Percentiles rank a stretch among this genome's conserved stretches.
These are phyloP conservation scores for Caenorhabditis wallacei DNA, from an alignment of 2,888 invertebrate genomes.

Conservation along the genomic window DNA sequence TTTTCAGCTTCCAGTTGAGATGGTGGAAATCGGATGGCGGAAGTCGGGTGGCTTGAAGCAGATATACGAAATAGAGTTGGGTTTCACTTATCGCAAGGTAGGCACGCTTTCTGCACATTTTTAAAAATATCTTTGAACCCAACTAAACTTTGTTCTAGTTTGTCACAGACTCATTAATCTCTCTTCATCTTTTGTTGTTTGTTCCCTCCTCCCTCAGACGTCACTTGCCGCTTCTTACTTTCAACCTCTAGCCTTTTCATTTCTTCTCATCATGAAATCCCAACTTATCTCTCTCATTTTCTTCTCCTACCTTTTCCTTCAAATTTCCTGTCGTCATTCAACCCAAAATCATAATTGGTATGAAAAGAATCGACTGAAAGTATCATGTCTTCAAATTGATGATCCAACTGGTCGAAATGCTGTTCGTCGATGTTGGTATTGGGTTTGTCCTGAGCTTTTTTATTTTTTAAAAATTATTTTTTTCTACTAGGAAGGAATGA, in stretches of 20 bases:
- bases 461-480: background rate
- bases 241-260: background rate
- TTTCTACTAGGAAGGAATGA: constrained; percentile 43
- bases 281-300: background rate
- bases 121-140: too few species aligned
- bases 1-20: too few species aligned
- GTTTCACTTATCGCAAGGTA: too few species aligned
- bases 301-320: background rate
- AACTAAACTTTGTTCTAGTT: too few species aligned
- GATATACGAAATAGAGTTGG: too few species aligned
- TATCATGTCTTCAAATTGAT: constrained; percentile 20
- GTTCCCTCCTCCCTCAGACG: too few species aligned
- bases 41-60: too few species aligned
- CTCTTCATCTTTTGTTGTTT: too few species aligned
- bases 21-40: too few species aligned
- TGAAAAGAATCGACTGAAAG: constrained; percentile 37
- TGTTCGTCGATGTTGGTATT: constrained; percentile 32
- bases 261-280: background rate
- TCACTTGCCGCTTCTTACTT: too few species aligned
- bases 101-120: too few species aligned
- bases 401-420: constrained; percentile 26
- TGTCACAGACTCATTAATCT: too few species aligned
- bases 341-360: constrained; percentile 11
- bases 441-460: constrained; percentile 25
- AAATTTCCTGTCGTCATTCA: background rate